These are phyloP conservation scores for Polymixis lichenea DNA, from an alignment of 2,888 invertebrate genomes.

Conservation along the genomic window DNA sequence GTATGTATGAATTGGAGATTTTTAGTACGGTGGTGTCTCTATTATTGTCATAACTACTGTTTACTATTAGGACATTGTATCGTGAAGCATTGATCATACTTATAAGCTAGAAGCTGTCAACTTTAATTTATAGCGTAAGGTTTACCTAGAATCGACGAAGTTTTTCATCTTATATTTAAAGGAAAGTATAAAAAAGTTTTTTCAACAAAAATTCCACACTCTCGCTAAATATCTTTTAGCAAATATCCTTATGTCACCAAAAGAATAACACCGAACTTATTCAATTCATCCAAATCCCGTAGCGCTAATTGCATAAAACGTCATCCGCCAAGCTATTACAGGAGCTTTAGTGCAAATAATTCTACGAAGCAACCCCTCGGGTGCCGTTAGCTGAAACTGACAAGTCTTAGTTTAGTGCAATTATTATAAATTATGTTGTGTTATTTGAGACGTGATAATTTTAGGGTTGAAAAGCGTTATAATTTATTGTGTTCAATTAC, in stretches of 20 bases:
- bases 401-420: slow-evolving; percentile 63
- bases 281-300: slow-evolving; percentile 57
- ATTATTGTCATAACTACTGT: not conserved
- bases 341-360: slow-evolving; percentile 69
- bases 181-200: not conserved
- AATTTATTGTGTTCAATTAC: not conserved
- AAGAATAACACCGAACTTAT: slow-evolving; percentile 34
- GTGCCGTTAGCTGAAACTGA: slow-evolving; percentile 68
- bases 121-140: not conserved
- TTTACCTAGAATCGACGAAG: not conserved
- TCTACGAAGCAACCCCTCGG: slow-evolving; percentile 67
- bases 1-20: not conserved
- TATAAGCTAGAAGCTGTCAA: not conserved
- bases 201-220: not conserved
- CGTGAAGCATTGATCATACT: not conserved
- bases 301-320: slow-evolving; percentile 74
- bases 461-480: slow-evolving; percentile 16
- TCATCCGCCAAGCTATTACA: slow-evolving; percentile 74
- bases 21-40: not conserved
- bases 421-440: slow-evolving; percentile 31
- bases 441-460: slow-evolving; percentile 32
- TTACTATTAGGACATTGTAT: not conserved
- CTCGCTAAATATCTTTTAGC: not conserved
- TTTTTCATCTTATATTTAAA: not conserved
- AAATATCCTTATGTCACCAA: not conserved